Conservation (phyloP, 2,113 vertebrate species). For the Cricetomys ansorgei region DNA sequence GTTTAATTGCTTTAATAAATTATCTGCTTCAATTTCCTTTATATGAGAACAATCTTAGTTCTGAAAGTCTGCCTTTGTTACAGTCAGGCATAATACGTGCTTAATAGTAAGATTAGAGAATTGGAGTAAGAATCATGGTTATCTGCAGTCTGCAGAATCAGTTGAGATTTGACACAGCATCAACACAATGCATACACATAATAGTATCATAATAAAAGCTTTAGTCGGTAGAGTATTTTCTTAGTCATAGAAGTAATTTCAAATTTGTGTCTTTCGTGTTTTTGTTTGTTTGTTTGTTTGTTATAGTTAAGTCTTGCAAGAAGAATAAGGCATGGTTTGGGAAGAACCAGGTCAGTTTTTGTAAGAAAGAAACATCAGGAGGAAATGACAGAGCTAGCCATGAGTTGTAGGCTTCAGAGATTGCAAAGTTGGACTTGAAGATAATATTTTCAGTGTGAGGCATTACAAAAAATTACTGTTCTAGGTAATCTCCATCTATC, state of each 20-base stretch:
- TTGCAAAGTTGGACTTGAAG: neutral
- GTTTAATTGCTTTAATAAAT: neutral
- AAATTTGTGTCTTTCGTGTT: too few species aligned
- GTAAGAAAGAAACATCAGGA: neutral
- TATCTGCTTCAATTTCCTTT: neutral
- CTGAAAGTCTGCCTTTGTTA: neutral
- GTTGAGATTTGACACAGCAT: neutral
- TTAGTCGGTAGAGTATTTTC: neutral
- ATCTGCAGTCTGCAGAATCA: neutral
- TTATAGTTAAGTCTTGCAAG: neutral
- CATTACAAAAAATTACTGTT: neutral
- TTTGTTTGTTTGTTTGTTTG: neutral
- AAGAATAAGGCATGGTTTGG: neutral
- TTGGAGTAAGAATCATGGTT: neutral
- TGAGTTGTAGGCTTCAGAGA: neutral
- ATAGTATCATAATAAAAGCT: neutral
- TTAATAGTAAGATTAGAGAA: neutral
- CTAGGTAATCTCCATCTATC: neutral
- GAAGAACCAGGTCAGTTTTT: neutral
- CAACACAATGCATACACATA: neutral
- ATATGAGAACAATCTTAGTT: neutral
- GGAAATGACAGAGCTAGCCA: neutral
- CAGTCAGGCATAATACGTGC: neutral
- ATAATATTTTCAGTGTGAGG: neutral
- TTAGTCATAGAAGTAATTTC: too few species aligned